Base-by-base conservation (phyloP, 1,140 invertebrate species). In the Euwallacea similis region DNA sequence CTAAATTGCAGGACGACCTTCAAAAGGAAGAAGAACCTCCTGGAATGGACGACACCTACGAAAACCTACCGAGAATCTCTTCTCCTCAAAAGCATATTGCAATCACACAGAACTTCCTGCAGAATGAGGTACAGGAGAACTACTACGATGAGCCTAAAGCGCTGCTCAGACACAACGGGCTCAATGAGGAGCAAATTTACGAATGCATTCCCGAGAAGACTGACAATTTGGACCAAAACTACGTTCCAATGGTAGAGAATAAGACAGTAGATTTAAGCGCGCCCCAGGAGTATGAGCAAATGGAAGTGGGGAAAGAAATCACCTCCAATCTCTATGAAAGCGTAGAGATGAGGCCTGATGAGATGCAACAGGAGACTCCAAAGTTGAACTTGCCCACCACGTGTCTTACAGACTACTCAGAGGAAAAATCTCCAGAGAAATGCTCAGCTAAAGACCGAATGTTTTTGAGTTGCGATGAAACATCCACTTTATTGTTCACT, bases 371-470 rank as follows among this genome's bases (percentile, higher is more conserved):
- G 62, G 33, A 21, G 44, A 68, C 60, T 46, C 67, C 69, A 13
- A 64, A 50, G 4, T 41, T 71, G 11, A 71, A 71, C 44, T 33
- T 77, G 42, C 70, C 73, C n/a, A 74, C 73, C 8, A 75, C 75
- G 8, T 72, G 60, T 7, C 65, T 76, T 6, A 74, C 72, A 9
- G 76, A 77, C 58, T 70, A 59, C 42, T 74, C 72, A 2, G 76
- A 76, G 10, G 41, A 67, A 11, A 72, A 33, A 46, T 70, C 72
- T 2, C 72, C 66, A 11, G 76, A 75, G 6, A 67, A 73, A 42
- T 77, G 71, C 56, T 77, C 79, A 0, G 79, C 73, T 0, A 81
- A 81, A 74, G 79, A 82, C 59, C 59, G 80, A 43, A 81, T 82
- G 79, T 68, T 82, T 2, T 59, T 81, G 11, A 75, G 76, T 11